Percentiles rank a stretch among this genome's conserved stretches.
Conservation (phyloP, 2,888 invertebrate genomes). For the Metellina segmentata region DNA sequence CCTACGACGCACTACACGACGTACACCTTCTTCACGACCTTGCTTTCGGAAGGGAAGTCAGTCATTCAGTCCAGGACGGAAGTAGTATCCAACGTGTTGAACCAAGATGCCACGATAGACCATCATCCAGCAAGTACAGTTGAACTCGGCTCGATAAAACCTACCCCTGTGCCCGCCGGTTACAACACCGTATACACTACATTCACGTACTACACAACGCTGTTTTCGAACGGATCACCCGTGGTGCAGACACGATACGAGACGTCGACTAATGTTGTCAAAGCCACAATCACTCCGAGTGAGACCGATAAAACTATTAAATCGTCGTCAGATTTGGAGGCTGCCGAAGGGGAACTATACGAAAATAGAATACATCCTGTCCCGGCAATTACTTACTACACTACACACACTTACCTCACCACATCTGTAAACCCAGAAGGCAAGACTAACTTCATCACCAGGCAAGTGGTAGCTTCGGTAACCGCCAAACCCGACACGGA, state of each 20-base stretch:
- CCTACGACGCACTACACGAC: conserved; percentile 79
- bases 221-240: conserved; percentile 66
- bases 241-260: conserved; percentile 43
- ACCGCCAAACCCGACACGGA: conserved; percentile 21
- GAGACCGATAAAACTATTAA: conserved; percentile 14
- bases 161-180: neutral
- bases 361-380: conserved; percentile 69
- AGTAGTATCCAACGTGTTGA: conserved; percentile 83
- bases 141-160: neutral
- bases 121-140: neutral
- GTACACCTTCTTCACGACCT: conserved; percentile 84
- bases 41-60: conserved; percentile 84
- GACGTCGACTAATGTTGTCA: conserved; percentile 58
- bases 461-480: conserved; percentile 61
- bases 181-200: conserved; percentile 75
- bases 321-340: conserved; percentile 68
- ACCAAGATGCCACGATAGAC: neutral
- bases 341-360: conserved; percentile 63
- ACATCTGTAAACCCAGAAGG: conserved; percentile 84
- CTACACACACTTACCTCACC: conserved; percentile 94
- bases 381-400: conserved; percentile 86
- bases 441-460: conserved; percentile 52
- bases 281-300: conserved; percentile 25
- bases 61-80: conserved; percentile 80
- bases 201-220: conserved; percentile 77